phyloP scores from a whole-genome alignment of 2,888 invertebrate species.

The Luffia ferchaultella region DNA sequence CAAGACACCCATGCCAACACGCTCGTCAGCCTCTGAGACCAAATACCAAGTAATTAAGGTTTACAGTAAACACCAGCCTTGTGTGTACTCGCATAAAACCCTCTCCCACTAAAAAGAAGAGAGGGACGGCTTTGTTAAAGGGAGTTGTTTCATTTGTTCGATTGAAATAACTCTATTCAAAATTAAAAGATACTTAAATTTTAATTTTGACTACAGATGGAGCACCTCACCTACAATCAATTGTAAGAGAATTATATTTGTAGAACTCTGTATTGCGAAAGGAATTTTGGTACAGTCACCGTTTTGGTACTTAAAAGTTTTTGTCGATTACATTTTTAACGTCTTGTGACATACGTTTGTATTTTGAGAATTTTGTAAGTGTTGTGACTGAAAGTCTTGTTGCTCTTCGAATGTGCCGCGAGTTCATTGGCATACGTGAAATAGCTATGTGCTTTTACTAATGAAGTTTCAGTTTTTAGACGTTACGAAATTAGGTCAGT shows the following conservation, averaged over 20 bases:
- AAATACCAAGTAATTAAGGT: neutral
- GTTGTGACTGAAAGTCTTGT: neutral
- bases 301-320: neutral
- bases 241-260: too few species aligned
- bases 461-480: too few species aligned
- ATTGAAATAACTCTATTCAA: too few species aligned
- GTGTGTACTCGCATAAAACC: neutral
- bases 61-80: neutral
- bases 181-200: too few species aligned
- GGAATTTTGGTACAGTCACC: neutral
- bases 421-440: neutral
- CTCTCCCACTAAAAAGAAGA: too few species aligned
- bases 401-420: neutral
- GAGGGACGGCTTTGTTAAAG: too few species aligned
- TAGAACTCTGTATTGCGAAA: neutral
- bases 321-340: neutral
- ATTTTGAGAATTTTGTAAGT: neutral
- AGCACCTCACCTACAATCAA: too few species aligned
- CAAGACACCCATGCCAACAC: slow-evolving; percentile 80
- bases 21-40: slow-evolving; percentile 82
- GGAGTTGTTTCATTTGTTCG: too few species aligned
- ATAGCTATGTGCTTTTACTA: neutral
- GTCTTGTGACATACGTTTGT: neutral
- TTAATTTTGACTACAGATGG: too few species aligned
- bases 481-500: too few species aligned